Evolutionary conservation across 2,888 invertebrate genomes (phyloP).

Genomic region (Tinea pellionella): DNA sequence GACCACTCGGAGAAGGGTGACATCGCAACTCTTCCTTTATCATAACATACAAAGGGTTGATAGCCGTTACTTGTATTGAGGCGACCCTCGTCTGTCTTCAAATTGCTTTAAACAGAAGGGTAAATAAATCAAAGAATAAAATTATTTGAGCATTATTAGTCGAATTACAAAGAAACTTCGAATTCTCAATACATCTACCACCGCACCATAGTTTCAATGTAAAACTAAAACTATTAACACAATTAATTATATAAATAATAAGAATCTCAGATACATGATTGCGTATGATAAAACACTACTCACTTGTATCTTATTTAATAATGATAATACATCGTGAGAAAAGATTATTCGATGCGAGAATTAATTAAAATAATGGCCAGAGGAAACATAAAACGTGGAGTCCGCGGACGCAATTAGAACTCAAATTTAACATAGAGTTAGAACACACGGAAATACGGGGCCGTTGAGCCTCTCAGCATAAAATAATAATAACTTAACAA

Average conservation of each 20-base stretch:
- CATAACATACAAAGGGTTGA: slow-evolving; percentile 43
- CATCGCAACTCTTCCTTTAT: slow-evolving; percentile 52
- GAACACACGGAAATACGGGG: slow-evolving; percentile 15
- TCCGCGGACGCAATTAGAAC: slow-evolving; percentile 54
- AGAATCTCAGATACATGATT: too few relatives aligned
- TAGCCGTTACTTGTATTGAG: slow-evolving; percentile 25
- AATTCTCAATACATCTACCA: too few relatives aligned
- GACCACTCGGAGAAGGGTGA: slow-evolving; percentile 59
- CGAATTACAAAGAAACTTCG: too few relatives aligned
- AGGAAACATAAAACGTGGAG: slow-evolving; percentile 59
- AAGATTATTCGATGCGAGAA: slow-evolving; percentile 43
- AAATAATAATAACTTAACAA: slow-evolving; percentile 8
- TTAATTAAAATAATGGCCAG: slow-evolving; percentile 60
- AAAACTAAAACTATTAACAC: too few relatives aligned
- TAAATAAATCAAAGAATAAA: background rate
- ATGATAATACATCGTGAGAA: slow-evolving; percentile 53
- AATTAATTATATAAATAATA: too few relatives aligned
- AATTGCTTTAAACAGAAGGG: background rate
- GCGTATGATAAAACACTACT: background rate
- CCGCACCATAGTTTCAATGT: too few relatives aligned
- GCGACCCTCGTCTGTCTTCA: background rate
- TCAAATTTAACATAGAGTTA: slow-evolving; percentile 33
- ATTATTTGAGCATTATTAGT: too few relatives aligned
- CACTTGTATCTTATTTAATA: slow-evolving; percentile 19
- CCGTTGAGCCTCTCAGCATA: slow-evolving; percentile 7